Evolutionary conservation across 2,888 invertebrate species (phyloP), one percentile per base, ranked within the genome.

Genomic region (Drosophila yooni): DNA sequence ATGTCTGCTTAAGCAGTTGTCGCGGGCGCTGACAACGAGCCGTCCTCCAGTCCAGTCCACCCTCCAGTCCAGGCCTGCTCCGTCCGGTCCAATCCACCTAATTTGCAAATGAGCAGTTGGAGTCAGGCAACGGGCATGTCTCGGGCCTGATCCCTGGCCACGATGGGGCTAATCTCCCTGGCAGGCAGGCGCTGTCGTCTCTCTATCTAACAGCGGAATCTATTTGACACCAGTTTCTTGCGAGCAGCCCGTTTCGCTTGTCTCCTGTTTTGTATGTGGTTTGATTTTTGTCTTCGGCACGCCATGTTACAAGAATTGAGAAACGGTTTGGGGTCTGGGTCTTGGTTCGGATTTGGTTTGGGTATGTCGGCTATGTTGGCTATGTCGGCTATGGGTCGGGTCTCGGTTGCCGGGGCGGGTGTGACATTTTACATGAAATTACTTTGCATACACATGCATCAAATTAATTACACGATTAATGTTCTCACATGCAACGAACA

Each of bases 381-480:
- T 36, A 36, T 51, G 27, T 40, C 25, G 52, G 34, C 2, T n/a
- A 56, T 33, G 21, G 21, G 27, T 46, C 25, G 43, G 52, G 3
- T 18, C 57, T 50, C 43, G 43, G 48, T 57, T 27, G 61, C 71
- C 73, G 54, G 74, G 70, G 74, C 73, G 83, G 79, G 84, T 74
- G 82, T 88, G 90, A 91, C 92, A 92, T 75, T 92, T 89, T 88
- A 92, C 91, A 92, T 92, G 91, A 90, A 92, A 91, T 91, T 89
- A 89, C 87, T 91, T 92, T 91, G 91, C 91, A 93, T 93, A 91
- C 92, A 91, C 92, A 93, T 93, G 92, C 92, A 92, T 93, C 93
- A 93, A 93, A 93, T 93, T 93, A 93, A 93, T 93, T 93, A 93
- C 91, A 92, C 93, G 93, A 93, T 93, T 93, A 93, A 93, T 92